Evolutionary conservation across 2,797 vertebrate species (phyloP), one percentile per base, ranked within the genome.

Genomic region (Eremophila alpestris): DNA sequence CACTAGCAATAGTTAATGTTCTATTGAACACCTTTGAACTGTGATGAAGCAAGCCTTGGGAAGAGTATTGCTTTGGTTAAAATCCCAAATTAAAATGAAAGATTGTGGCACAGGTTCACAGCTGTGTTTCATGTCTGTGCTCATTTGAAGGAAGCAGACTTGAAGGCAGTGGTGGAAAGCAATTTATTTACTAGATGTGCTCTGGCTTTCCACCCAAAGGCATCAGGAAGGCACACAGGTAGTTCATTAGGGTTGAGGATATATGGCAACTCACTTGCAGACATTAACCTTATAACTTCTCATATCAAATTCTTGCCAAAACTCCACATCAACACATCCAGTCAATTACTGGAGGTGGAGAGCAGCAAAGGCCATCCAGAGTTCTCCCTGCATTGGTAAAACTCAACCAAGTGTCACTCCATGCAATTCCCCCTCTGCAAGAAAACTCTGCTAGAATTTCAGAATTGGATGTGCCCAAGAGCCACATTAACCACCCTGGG

Each of bases 361-460:
- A 84, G 51, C 30, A 89, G 87, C 60, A 83, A 91, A 91, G 30
- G 38, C 30, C 89, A 81, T n/a, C 74, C 80, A 16, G 43, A 85
- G 54, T 58, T 84, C 58, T 90, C 38, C 34, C 24, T 83, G 62
- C 65, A 64, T 55, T 95, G 88, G 97, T 75, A 89, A 92, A 93
- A 58, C 32, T 7, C 52, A 80, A 10, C 65, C 0, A 0, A n/a
- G 16, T 36, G 78, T 89, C 0, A 3, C 36, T 63, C 16, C 70
- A 36, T 3, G 4, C 13, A 16, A 34, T n/a, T 49, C 24, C 22
- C 30, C 7, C 48, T 52, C 76, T 40, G 48, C 20, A 51, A 67
- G 94, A 94, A 86, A 97, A 68, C 29, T 18, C 34, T 16, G 45
- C 63, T 77, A 74, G 64, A 92, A 94, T 95, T 96, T 85, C 55